Percentiles rank a stretch among this genome's conserved stretches.
Evolutionary conservation across 2,113 vertebrate genomes (phyloP).

Genomic region (Serinus canaria): DNA sequence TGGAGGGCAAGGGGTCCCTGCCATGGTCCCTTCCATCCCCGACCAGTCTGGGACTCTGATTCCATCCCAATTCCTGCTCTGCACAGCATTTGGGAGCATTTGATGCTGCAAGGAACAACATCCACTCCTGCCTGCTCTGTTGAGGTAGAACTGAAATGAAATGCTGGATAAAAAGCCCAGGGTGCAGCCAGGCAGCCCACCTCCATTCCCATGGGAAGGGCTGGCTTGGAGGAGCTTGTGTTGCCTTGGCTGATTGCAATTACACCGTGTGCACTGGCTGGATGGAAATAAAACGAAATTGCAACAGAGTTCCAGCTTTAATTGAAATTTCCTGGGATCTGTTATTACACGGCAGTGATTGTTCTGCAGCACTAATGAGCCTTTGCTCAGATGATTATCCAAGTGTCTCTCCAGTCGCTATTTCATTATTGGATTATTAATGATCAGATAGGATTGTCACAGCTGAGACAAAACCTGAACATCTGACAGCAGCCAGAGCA

Average conservation of each 20-base stretch:
- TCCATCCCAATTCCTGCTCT: no score
- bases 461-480: conserved; percentile 53
- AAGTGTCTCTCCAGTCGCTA: conserved; percentile 77
- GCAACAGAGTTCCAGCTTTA: conserved; percentile 78
- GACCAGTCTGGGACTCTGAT: no score
- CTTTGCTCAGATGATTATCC: conserved; percentile 79
- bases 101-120: no score
- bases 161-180: neutral
- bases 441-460: conserved; percentile 78
- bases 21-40: no score
- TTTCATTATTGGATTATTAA: conserved; percentile 81
- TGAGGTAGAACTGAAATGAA: no score
- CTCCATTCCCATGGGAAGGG: conserved; percentile 36
- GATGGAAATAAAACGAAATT: conserved; percentile 70
- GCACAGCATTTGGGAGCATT: no score
- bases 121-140: no score
- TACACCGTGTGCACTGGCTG: conserved; percentile 18
- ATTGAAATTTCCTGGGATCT: conserved; percentile 84
- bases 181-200: neutral
- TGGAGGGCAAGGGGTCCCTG: no score
- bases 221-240: conserved; percentile 43
- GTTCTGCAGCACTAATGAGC: conserved; percentile 77
- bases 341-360: conserved; percentile 78
- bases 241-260: conserved; percentile 71
- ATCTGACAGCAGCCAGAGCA: conserved; percentile 19